phyloP scores from a whole-genome alignment of 2,888 invertebrate species.

The Dendrolimus houi region DNA sequence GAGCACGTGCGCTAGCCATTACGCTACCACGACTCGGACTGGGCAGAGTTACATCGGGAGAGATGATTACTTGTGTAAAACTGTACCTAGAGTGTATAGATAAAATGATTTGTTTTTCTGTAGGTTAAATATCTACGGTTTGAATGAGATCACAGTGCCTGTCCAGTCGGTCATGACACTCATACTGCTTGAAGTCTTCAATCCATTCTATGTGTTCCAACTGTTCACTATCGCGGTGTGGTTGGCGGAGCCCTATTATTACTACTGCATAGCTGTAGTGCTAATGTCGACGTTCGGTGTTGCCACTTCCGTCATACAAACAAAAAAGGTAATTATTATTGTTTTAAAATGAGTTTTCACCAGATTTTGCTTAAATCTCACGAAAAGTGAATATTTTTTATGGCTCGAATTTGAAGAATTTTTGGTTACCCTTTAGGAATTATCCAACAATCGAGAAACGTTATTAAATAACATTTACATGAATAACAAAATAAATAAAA shows the following conservation, averaged over 20 bases:
- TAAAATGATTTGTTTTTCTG: conserved; percentile 12
- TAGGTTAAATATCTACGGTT: conserved; percentile 88
- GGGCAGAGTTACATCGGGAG: too few species aligned
- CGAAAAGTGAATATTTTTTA: too few species aligned
- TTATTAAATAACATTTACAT: too few species aligned
- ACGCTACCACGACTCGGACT: too few species aligned
- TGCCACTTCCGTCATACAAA: conserved; percentile 88
- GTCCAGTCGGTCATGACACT: conserved; percentile 83
- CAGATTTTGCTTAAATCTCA: too few species aligned
- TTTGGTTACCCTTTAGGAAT: too few species aligned
- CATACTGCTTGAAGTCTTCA: conserved; percentile 88
- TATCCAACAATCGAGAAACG: too few species aligned
- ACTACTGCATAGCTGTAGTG: conserved; percentile 91
- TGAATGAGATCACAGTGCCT: conserved; percentile 89
- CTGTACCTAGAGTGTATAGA: neutral
- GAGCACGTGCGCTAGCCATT: too few species aligned
- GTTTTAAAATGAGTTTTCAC: too few species aligned
- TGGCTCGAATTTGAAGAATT: too few species aligned
- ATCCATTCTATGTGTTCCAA: conserved; percentile 98
- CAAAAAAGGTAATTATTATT: conserved; percentile 79
- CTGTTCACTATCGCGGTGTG: conserved; percentile 92
- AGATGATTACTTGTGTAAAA: neutral
- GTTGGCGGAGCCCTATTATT: conserved; percentile 92
- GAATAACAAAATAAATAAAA: too few species aligned
- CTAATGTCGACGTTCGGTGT: conserved; percentile 90